Evolutionary conservation across 2,113 vertebrate genomes (phyloP), one percentile per base, ranked within the genome.

Genomic region (Sclerurus mexicanus): DNA sequence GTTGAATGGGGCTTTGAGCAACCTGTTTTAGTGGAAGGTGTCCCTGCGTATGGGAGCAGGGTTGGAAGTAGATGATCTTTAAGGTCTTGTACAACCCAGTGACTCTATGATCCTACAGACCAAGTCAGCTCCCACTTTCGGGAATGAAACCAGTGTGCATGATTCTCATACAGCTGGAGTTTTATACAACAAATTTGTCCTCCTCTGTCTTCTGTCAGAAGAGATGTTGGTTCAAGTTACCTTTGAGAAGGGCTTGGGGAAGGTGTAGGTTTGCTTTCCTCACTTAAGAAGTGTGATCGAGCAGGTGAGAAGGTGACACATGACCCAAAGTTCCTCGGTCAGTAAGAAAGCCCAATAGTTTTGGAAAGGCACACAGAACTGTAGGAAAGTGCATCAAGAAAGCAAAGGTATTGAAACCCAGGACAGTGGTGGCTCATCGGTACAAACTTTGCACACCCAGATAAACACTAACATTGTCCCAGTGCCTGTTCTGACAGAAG

Each of bases 331-430:
- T 76, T 22, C 97, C 77, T 50, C 24, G 42, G 85, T 96, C 98
- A 97, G 77, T 88, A 98, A 47, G 97, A 98, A 46, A 88, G 95
- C 22, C 97, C 98, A 5, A 7, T 3, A 12, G 27, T 5, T 56
- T 37, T 28, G 42, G n/a, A 58, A 52, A 63, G 13, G 23, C 0
- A 0, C 42, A 10, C 4, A 9, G n/a, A 42, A 12, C 14, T 1
- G 30, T 21, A 37, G 30, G 40, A 31, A 35, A 39, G 31, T 1
- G 15, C 79, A 30, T 5, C 46, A 20, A 13, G 22, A 39, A 52
- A 3, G 9, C 27, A 14, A 18, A 44, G 0, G 19, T 3, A 16
- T 5, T 5, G 47, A 49, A 15, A 23, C 7, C 1, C 23, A 9
- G 50, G 16, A 8, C 0, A 4, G 19, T 3, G 4, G n/a, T 1